A percentile compares a stretch with the other conserved stretches of the same genome.
Evolutionary conservation across 1,140 invertebrate species (phyloP).

Genomic region (Mylabris phalerata): DNA sequence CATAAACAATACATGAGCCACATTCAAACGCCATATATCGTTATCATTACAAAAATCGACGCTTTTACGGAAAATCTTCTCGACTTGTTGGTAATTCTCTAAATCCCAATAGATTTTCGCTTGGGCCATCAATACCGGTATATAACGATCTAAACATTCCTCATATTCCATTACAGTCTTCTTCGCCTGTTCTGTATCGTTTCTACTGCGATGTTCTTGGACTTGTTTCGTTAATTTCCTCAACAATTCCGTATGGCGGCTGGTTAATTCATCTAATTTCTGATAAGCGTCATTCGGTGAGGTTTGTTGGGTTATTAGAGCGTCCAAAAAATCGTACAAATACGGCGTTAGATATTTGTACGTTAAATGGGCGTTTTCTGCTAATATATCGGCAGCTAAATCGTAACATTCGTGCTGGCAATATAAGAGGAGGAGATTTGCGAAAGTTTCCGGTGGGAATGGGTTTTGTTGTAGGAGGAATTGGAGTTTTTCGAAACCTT

Average conservation of each 20-base stretch:
- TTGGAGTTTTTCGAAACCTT: conserved; percentile 95
- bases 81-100: conserved; percentile 91
- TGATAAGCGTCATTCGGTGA: conserved; percentile 95
- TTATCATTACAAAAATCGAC: conserved; percentile 98
- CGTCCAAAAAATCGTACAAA: conserved; percentile 84
- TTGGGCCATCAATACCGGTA: conserved; percentile 95
- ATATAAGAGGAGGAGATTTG: conserved; percentile 91
- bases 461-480: conserved; percentile 94
- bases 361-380: conserved; percentile 95
- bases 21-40: conserved; percentile 95
- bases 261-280: conserved; percentile 93
- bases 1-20: conserved; percentile 98
- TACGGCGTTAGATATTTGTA: conserved; percentile 95
- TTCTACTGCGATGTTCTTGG: conserved; percentile 80
- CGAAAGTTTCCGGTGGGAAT: conserved; percentile 96
- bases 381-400: conserved; percentile 94
- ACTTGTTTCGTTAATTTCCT: conserved; percentile 90
- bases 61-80: conserved; percentile 91
- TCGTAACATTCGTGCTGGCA: conserved; percentile 98
- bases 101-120: conserved; percentile 99
- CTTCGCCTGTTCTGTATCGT: conserved; percentile 84
- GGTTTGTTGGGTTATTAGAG: conserved; percentile 94
- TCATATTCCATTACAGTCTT: conserved; percentile 90
- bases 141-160: conserved; percentile 75
- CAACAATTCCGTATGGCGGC: conserved; percentile 82